Percentiles rank a stretch among this genome's conserved stretches.
Conservation (phyloP, 2,888 invertebrate species). For the Stegana nigrithorax region DNA sequence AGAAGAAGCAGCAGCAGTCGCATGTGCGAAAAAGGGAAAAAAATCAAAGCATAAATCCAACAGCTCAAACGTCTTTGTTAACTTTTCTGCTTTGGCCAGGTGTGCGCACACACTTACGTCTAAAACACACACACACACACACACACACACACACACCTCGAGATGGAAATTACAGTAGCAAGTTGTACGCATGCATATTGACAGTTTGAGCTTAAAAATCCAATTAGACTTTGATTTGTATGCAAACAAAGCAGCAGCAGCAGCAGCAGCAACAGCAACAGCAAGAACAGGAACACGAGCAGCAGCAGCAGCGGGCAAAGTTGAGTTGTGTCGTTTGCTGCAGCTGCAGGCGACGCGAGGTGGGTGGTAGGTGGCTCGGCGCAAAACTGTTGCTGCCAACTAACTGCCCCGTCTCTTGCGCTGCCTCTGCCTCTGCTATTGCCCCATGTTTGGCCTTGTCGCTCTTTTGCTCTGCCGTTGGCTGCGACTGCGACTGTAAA, state of each 20-base stretch:
- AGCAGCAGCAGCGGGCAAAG: conserved; percentile 12
- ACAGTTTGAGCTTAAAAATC: conserved; percentile 64
- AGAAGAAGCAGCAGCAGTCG: too few species aligned
- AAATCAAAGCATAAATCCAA: conserved; percentile 13
- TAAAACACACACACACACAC: neutral
- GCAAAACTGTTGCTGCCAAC: conserved; percentile 10
- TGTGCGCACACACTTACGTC: conserved; percentile 39
- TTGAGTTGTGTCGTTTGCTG: neutral
- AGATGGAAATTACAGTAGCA: conserved; percentile 7
- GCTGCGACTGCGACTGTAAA: too few species aligned
- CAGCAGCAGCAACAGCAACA: too few species aligned
- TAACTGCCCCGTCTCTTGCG: too few species aligned
- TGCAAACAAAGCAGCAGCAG: conserved; percentile 41
- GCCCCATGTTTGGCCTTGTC: neutral
- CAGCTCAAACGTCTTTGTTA: conserved; percentile 46
- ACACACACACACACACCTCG: neutral
- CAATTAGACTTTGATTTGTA: conserved; percentile 65
- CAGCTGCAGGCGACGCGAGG: conserved; percentile 32
- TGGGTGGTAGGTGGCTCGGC: too few species aligned
- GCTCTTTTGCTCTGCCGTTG: too few species aligned
- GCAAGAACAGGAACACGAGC: conserved; percentile 2
- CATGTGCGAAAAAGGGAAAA: too few species aligned
- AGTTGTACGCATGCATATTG: conserved; percentile 42
- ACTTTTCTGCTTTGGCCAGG: conserved; percentile 52
- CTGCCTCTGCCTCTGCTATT: too few species aligned